Conservation (phyloP, 2,888 invertebrate genomes). For the Scaptomyza caliginosa region DNA sequence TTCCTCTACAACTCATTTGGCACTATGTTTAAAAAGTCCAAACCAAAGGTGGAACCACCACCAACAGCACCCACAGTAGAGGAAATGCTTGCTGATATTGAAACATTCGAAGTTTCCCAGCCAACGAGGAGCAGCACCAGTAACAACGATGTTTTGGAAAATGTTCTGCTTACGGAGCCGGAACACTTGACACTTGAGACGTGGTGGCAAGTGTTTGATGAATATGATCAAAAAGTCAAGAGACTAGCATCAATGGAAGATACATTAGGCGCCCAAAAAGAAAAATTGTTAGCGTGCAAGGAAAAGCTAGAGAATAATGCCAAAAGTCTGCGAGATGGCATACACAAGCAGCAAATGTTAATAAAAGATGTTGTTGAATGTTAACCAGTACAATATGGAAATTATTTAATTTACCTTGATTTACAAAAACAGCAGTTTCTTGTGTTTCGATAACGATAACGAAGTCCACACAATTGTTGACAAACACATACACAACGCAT, state of each 20-base stretch:
- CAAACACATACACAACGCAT: conserved; percentile 17
- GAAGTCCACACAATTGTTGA: conserved; percentile 1
- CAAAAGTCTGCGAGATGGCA: conserved; percentile 69
- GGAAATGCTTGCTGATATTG: conserved; percentile 81
- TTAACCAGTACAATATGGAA: conserved; percentile 9
- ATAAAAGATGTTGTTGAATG: conserved; percentile 52
- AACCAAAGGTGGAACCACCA: conserved; percentile 62
- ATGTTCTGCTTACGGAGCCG: conserved; percentile 50
- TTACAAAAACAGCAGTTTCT: conserved; percentile 8
- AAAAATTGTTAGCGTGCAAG: conserved; percentile 72
- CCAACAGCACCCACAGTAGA: conserved; percentile 75
- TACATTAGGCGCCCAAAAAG: conserved; percentile 68
- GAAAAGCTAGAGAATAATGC: conserved; percentile 75
- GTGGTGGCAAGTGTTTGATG: conserved; percentile 83
- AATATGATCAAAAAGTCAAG: conserved; percentile 79
- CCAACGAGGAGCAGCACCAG: conserved; percentile 2
- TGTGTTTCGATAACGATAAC: conserved; percentile 33
- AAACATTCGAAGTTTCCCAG: conserved; percentile 77
- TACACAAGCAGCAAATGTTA: conserved; percentile 61
- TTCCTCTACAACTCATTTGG: neutral
- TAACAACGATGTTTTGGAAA: conserved; percentile 38
- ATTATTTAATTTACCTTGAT: neutral
- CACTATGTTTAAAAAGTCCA: conserved; percentile 75
- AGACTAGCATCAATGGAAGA: conserved; percentile 72
- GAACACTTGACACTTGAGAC: conserved; percentile 59